Evolutionary conservation across 2,888 invertebrate genomes (phyloP), one percentile per base, ranked within the genome.

Genomic region (Leucophenga maculata): DNA sequence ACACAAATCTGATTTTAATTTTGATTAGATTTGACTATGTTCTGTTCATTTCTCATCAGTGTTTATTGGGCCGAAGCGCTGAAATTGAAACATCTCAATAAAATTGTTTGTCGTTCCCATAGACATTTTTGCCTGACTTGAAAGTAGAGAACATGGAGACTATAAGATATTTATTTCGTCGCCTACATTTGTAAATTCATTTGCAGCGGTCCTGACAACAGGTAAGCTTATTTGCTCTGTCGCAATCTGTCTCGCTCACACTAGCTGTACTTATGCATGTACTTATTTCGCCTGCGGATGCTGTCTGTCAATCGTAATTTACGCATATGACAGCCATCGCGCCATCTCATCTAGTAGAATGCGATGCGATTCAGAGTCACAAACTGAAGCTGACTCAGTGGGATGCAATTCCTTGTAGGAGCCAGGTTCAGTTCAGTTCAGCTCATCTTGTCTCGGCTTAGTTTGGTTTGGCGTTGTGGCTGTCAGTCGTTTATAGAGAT

Each of bases 281-380:
- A 72, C 78, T 72, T 57, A 55, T 50, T 60, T 65, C 57, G 54
- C 62, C 65, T 69, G 13, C 62, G 70, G 71, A 73, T 73, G 71
- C 71, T 70, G 75, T 20, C 83, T 84, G 84, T 83, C 83, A 82
- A 83, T 81, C 80, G 82, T 82, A 77, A 79, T 80, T 75, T 77
- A 66, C 75, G 74, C 75, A 72, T 80, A 77, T 83, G 84, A 83
- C 83, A 81, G 74, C 76, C 75, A 80, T 46, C 64, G 62, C 62
- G 39, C 16, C 57, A 54, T 78, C 81, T 81, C 39, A 39, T 39
- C 39, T 39, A 16, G 50, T 50, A 18, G 50, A 6, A 50, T 50
- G 50, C 50, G 20, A 59, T 55, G 26, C 14, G 55, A 20, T 46
- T 64, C 22, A 18, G 32, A 16, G 52, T 59, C 59, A 44, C n/a